Evolutionary conservation across 1,140 invertebrate species (phyloP).

Genomic region (Drosophila parvula): DNA sequence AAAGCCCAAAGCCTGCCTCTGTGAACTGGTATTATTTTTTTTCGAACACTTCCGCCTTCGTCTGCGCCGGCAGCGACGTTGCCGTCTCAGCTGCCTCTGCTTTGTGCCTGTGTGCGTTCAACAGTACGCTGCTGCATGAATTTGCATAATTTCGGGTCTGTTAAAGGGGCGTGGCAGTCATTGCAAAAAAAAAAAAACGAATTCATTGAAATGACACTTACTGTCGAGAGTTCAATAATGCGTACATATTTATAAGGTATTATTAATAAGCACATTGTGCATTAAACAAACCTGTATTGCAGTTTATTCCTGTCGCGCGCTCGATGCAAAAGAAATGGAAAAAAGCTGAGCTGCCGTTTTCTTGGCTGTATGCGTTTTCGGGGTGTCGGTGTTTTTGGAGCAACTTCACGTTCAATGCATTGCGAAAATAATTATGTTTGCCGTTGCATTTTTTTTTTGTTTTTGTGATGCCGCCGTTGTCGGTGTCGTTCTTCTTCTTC

Average conservation of each 20-base stretch:
- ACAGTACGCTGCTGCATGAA: conserved; percentile 50
- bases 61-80: conserved; percentile 52
- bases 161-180: conserved; percentile 48
- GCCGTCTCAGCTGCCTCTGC: conserved; percentile 36
- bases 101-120: conserved; percentile 29
- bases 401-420: conserved; percentile 66
- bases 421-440: conserved; percentile 77
- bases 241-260: conserved; percentile 30
- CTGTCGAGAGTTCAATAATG: conserved; percentile 37
- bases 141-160: conserved; percentile 71
- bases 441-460: conserved; percentile 67
- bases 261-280: conserved; percentile 55
- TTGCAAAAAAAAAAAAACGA: conserved; percentile 22
- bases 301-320: conserved; percentile 65
- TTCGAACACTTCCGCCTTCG: conserved; percentile 61
- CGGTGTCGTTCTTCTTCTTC: conserved; percentile 32
- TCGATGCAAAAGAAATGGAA: conserved; percentile 44
- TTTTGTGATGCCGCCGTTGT: conserved; percentile 29
- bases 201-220: conserved; percentile 52
- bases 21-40: conserved; percentile 61
- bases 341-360: conserved; percentile 39
- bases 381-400: conserved; percentile 50
- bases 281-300: conserved; percentile 77
- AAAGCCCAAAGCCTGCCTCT: conserved; percentile 38
- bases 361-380: conserved; percentile 46